Evolutionary conservation across 2,888 invertebrate species (phyloP), one percentile per base, ranked within the genome.

Genomic region (Hirtodrosophila trivittata): DNA sequence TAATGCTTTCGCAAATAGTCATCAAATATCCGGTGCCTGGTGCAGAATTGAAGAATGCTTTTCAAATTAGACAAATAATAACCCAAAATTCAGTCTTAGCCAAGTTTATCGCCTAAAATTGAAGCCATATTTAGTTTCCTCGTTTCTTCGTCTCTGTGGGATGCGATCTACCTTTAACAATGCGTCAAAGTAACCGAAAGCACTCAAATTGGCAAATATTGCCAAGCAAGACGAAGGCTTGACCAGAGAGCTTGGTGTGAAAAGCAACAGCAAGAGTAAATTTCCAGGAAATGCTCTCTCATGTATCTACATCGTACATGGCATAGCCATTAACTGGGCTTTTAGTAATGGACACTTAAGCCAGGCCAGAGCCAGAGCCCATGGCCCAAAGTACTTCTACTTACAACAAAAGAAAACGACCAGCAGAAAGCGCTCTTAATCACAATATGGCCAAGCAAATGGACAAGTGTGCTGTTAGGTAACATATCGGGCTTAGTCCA

Each of bases 1-100:
- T 77, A 87, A 86, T 77, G 81, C 87, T 76, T 83, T 76, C 42
- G 87, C 78, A 86, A 86, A 87, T 78, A 81, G 77, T 72, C 66
- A 75, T 70, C 70, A 81, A 77, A 81, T 76, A 86, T 86, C 84
- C 78, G 74, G 67, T 42, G n/a, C n/a, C 50, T 56, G 65, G 45
- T 47, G 45, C 33, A 57, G 45, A 57, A 63, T 64, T 67, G 84
- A 66, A 67, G 70, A 64, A 70, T 64, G 72, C 5, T 21, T 21
- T 70, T 68, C 46, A 59, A 71, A 82, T 82, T 86, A 63, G 73
- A 77, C 76, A 85, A 87, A 87, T 76, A 87, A 71, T 62, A 55
- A 41, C 55, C 74, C 52, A 69, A 82, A 80, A 65, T 30, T 60
- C 39, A 45, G 66, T 18, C 52, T 52, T 12, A 14, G 49, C 9